phyloP scores from a whole-genome alignment of 2,888 invertebrate species.

The Mayetiola destructor region DNA sequence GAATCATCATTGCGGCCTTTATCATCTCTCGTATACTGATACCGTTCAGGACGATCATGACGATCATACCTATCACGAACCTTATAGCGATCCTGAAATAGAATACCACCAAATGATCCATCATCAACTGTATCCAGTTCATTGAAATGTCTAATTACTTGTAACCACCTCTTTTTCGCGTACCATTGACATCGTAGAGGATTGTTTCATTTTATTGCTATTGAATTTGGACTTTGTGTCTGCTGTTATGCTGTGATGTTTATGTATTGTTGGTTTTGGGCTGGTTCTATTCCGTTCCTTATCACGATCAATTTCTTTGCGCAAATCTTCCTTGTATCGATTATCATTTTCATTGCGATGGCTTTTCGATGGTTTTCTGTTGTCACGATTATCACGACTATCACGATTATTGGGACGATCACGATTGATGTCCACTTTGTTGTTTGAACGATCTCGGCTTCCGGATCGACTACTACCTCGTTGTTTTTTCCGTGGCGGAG shows the following conservation, averaged over 20 bases:
- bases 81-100: slow-evolving; percentile 33
- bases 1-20: slow-evolving; percentile 18
- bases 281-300: slow-evolving; percentile 37
- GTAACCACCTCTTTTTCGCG: slow-evolving; percentile 22
- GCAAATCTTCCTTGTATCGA: slow-evolving; percentile 33
- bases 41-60: slow-evolving; percentile 17
- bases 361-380: slow-evolving; percentile 20
- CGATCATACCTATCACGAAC: slow-evolving; percentile 23
- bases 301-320: slow-evolving; percentile 36
- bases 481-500: slow-evolving; percentile 14
- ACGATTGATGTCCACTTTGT: slow-evolving; percentile 3
- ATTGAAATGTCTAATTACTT: no score
- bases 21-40: slow-evolving; percentile 18
- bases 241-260: slow-evolving; percentile 17
- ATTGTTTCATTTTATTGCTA: slow-evolving; percentile 20
- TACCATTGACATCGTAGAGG: slow-evolving; percentile 20
- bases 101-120: slow-evolving; percentile 24
- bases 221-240: slow-evolving; percentile 24
- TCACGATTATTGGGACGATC: slow-evolving; percentile 22
- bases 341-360: slow-evolving; percentile 36
- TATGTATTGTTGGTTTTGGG: slow-evolving; percentile 27
- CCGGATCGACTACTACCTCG: slow-evolving; percentile 26
- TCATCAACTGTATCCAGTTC: slow-evolving; percentile 25
- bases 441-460: slow-evolving; percentile 28
- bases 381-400: slow-evolving; percentile 18